Percentiles rank a stretch among this genome's conserved stretches.
These are phyloP conservation scores for Mionectes macconnelli DNA, from an alignment of 2,113 vertebrate species.

Conservation along the genomic window DNA sequence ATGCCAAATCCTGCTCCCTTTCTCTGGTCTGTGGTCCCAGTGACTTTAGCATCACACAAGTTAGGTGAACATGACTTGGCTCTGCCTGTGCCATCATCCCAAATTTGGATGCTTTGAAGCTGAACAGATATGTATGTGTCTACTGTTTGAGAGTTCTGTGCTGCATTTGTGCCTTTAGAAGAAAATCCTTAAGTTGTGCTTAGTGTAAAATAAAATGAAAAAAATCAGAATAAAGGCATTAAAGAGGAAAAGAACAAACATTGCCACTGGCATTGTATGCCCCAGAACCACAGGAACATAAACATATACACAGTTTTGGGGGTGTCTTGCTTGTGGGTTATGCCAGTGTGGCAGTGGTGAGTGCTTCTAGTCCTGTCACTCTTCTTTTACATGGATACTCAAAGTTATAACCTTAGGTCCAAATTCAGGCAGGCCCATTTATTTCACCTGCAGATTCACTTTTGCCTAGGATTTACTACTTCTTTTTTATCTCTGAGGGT, in stretches of 20 bases:
- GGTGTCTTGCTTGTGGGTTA: background rate
- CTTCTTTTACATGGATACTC: background rate
- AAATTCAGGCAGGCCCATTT: background rate
- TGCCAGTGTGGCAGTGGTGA: background rate
- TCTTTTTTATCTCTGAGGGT: background rate
- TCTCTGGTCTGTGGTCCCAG: background rate
- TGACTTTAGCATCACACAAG: background rate
- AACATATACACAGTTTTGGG: background rate
- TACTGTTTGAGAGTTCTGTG: background rate
- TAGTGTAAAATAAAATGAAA: background rate
- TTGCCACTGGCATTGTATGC: background rate
- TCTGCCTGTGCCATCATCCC: background rate
- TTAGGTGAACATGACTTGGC: background rate
- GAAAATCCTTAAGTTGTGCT: background rate
- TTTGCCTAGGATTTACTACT: background rate
- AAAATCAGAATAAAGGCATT: background rate
- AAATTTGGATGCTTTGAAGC: background rate
- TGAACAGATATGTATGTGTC: background rate
- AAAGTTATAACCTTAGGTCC: background rate
- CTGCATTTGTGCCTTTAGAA: background rate
- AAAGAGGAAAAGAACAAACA: background rate
- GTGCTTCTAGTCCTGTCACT: background rate
- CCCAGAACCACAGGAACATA: background rate
- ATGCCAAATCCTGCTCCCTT: background rate
- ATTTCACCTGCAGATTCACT: background rate